Conservation (phyloP, 2,113 vertebrate species). For the Lota lota region DNA sequence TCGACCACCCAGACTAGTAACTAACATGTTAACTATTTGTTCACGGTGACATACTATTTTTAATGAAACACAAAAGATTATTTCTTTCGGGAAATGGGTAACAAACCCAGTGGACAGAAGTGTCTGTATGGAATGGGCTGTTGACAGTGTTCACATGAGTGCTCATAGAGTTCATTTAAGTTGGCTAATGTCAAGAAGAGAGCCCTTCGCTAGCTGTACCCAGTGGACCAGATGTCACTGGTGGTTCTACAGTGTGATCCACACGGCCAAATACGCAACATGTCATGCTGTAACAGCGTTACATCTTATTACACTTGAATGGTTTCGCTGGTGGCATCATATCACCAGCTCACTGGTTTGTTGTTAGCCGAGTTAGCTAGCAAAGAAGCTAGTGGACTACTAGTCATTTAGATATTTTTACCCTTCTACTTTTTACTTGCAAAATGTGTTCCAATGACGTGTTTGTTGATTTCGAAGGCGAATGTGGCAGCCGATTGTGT, state of each 20-base stretch:
- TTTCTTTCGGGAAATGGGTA: no score
- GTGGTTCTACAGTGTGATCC: neutral
- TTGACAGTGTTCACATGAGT: neutral
- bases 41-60: no score
- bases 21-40: slow-evolving; percentile 27
- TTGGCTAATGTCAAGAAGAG: neutral
- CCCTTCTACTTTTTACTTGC: neutral
- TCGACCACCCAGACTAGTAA: slow-evolving; percentile 55
- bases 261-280: no score
- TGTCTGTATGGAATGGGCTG: no score
- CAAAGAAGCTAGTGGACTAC: neutral
- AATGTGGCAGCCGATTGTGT: no score
- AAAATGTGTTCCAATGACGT: neutral
- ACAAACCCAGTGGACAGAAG: no score
- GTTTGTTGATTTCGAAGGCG: no score
- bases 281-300: no score
- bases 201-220: neutral
- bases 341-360: neutral
- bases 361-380: slow-evolving; percentile 1
- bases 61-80: no score
- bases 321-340: neutral
- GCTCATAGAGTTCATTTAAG: neutral
- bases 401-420: neutral
- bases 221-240: neutral
- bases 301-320: no score